These are phyloP conservation scores for Porites evermanni DNA, from an alignment of 92 coral and sea anemone genomes.

Conservation along the genomic window DNA sequence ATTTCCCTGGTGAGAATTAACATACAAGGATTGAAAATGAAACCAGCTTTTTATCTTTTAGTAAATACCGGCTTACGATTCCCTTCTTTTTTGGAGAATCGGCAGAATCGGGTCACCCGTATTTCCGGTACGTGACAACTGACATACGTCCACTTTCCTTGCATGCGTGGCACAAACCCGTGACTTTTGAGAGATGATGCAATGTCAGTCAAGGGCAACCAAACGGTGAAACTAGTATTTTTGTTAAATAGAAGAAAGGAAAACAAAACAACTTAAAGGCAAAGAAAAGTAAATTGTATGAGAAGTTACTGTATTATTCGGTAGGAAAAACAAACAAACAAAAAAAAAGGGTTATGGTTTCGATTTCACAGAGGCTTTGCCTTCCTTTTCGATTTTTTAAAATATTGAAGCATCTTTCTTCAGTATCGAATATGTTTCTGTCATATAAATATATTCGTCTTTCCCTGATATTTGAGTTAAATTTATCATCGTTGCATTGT, in stretches of 20 bases:
- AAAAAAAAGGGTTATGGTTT: too few relatives aligned
- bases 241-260: not conserved
- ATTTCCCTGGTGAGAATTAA: not conserved
- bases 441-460: not conserved
- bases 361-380: too few relatives aligned
- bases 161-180: constrained; percentile 23
- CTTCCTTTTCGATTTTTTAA: not conserved
- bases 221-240: not conserved
- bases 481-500: too few relatives aligned
- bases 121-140: constrained; percentile 12
- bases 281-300: not conserved
- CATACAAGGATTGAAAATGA: not conserved
- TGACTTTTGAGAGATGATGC: not conserved
- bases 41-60: not conserved
- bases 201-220: constrained; percentile 31
- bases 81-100: not conserved
- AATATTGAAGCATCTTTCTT: too few relatives aligned
- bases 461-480: not conserved
- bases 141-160: not conserved
- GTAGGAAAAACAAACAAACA: too few relatives aligned
- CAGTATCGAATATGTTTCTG: not conserved
- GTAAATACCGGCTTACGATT: not conserved
- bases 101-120: not conserved
- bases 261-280: not conserved
- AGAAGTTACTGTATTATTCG: too few relatives aligned